Percentiles rank a stretch among this genome's conserved stretches.
These are phyloP conservation scores for Malthinus seriepunctatus DNA, from an alignment of 2,888 invertebrate species.

Conservation along the genomic window DNA sequence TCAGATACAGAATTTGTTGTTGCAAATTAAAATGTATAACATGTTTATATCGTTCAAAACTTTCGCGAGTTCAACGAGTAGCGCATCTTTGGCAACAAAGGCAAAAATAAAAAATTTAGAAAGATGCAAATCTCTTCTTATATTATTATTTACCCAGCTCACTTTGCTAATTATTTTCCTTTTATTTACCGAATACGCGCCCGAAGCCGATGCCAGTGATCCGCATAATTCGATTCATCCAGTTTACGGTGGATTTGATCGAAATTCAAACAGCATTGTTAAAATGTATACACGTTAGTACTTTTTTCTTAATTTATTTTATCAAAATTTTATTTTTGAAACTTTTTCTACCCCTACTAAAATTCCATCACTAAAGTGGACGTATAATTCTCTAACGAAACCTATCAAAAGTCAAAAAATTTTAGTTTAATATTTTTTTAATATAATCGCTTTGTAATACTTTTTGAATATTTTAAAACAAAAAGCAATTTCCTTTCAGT, in stretches of 20 bases:
- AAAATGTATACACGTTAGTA: slow-evolving; percentile 25
- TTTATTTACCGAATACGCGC: slow-evolving; percentile 53
- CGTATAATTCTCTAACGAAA: too few species aligned
- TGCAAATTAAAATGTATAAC: slow-evolving; percentile 16
- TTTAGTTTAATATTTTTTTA: too few species aligned
- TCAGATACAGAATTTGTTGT: slow-evolving; percentile 1
- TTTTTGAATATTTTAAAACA: too few species aligned
- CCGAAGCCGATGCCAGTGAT: slow-evolving; percentile 53
- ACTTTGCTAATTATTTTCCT: slow-evolving; percentile 52
- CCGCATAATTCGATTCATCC: slow-evolving; percentile 49
- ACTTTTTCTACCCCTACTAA: not conserved
- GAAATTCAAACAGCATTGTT: slow-evolving; percentile 23
- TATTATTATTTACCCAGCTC: slow-evolving; percentile 50
- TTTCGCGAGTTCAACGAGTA: slow-evolving; percentile 1
- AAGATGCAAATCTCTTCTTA: slow-evolving; percentile 28
- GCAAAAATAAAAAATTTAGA: slow-evolving; percentile 22
- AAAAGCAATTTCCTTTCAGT: too few species aligned
- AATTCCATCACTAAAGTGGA: too few species aligned
- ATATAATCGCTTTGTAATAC: too few species aligned
- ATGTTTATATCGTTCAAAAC: slow-evolving; percentile 4
- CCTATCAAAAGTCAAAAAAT: too few species aligned
- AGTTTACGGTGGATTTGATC: slow-evolving; percentile 41
- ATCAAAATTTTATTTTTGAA: not conserved
- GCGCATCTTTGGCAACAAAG: slow-evolving; percentile 2
- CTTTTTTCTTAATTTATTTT: not conserved